Evolutionary conservation across 2,113 vertebrate species (phyloP), one percentile per base, ranked within the genome.

Genomic region (Podiceps cristatus): DNA sequence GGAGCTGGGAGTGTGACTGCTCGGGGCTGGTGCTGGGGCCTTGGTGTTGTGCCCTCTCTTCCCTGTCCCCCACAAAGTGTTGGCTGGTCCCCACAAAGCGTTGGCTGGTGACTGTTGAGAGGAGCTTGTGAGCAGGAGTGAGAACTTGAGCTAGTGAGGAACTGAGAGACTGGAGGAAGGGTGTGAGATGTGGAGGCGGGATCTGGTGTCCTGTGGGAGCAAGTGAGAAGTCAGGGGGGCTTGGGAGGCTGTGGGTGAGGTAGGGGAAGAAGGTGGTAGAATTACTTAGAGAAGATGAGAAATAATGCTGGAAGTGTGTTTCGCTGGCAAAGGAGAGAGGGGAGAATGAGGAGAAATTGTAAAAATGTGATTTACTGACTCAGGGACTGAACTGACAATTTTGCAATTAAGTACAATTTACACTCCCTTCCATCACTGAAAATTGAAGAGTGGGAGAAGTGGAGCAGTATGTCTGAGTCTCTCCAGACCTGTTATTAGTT

Each of bases 401-500:
- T 95, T 89, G 40, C 74, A 96, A 89, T 97, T 96, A 97, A 95
- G 64, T 84, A 86, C 91, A 82, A 75, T 96, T 94, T 95, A 64
- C 86, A 42, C 76, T 94, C 73, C 77, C 47, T 97, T 96, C 69
- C 6, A 18, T 81, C 4, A 1, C 86, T 91, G 86, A 23, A 93
- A 95, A 95, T 95, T 95, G 94, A 69, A 91, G 95, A 96, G 80
- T 93, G 73, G 91, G 86, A 84, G 80, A 91, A 93, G 76, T 40
- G 81, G 80, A 91, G 40, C 86, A 85, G 23, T 63, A 2, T 84
- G 93, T 93, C 81, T 96, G 90, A 63, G 66, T 90, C 94, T 91
- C 92, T 76, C 72, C 88, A 97, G 94, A 52, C 88, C 86, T 96
- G 78, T 96, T 95, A 95, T 93, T 97, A 97, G 75, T 50, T 95